phyloP scores from a whole-genome alignment of 2,113 vertebrate species.

The Coptodon bakossiorum region DNA sequence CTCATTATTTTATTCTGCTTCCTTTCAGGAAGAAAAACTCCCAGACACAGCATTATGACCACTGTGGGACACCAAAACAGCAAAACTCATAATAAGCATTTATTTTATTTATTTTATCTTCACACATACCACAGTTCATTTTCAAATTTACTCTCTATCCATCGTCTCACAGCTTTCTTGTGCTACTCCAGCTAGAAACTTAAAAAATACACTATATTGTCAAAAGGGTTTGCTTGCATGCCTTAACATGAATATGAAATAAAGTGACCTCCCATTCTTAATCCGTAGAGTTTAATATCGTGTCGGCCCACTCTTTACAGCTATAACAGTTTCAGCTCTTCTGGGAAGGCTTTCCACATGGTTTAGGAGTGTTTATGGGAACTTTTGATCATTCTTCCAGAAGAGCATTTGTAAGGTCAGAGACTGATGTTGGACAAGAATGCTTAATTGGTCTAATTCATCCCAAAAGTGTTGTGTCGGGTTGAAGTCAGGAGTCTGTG shows the following conservation, averaged over 20 bases:
- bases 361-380: neutral
- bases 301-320: neutral
- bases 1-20: neutral
- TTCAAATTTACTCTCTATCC: neutral
- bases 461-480: neutral
- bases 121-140: rapidly evolving
- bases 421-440: neutral
- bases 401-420: neutral
- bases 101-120: neutral
- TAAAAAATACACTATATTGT: neutral
- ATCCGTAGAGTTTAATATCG: neutral
- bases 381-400: neutral
- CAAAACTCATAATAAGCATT: neutral
- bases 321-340: neutral
- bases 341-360: neutral
- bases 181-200: neutral
- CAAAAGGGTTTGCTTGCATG: neutral
- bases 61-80: neutral
- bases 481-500: neutral
- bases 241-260: neutral
- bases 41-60: neutral
- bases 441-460: neutral
- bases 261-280: neutral
- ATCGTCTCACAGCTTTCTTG: neutral
- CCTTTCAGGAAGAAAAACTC: neutral